Percentiles rank a stretch among this genome's conserved stretches.
phyloP scores from a whole-genome alignment of 2,888 invertebrate species.

The Trachelus troglodyta region DNA sequence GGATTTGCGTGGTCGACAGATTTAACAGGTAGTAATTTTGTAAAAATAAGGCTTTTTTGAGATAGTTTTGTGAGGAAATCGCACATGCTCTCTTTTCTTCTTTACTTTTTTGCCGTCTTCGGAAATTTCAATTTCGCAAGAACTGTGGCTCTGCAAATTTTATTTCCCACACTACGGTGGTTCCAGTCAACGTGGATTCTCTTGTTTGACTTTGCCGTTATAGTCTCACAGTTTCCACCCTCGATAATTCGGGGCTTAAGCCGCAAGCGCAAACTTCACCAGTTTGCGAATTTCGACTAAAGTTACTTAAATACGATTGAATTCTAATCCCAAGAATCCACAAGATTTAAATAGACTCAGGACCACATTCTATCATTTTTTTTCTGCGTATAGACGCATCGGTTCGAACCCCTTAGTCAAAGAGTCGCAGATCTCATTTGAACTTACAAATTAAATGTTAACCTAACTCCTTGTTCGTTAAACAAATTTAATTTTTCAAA shows the following conservation, averaged over 20 bases:
- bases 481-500: too few species aligned
- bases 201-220: background rate
- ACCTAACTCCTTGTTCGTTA: too few species aligned
- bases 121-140: background rate
- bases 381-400: background rate
- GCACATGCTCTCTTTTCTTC: background rate
- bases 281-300: background rate
- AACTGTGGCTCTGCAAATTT: background rate
- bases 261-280: background rate
- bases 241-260: background rate
- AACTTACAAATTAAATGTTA: too few species aligned
- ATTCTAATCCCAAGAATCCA: background rate
- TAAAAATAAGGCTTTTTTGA: background rate
- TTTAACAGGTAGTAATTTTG: background rate
- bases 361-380: background rate
- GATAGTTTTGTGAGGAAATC: background rate
- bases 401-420: background rate
- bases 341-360: background rate
- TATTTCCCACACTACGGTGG: background rate
- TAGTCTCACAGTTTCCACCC: background rate
- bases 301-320: background rate
- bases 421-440: too few species aligned
- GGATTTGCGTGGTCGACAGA: background rate
- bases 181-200: background rate
- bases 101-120: background rate